These are phyloP conservation scores for Plectropomus leopardus DNA, from an alignment of 2,113 vertebrate genomes.

Conservation along the genomic window DNA sequence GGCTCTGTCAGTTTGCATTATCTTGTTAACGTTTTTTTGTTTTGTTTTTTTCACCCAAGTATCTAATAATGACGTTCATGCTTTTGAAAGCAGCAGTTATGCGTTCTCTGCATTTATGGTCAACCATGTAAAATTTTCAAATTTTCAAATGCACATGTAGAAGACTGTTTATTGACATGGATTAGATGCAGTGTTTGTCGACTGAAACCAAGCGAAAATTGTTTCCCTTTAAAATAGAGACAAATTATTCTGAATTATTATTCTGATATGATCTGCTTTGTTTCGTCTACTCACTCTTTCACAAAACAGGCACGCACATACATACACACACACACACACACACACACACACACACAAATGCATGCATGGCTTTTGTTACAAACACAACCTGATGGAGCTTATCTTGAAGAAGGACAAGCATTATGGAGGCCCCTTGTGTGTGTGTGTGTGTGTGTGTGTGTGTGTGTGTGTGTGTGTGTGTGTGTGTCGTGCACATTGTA, in stretches of 20 bases:
- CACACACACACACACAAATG: background rate
- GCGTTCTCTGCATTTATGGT: no score
- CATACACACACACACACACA: background rate
- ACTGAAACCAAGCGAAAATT: no score
- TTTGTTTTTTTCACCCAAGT: no score
- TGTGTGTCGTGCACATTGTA: slow-evolving; percentile 23
- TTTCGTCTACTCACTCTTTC: background rate
- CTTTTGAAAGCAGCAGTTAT: no score
- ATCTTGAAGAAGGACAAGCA: slow-evolving; percentile 28
- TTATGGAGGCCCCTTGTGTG: slow-evolving; percentile 8
- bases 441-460: slow-evolving; percentile 21
- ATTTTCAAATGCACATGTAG: no score
- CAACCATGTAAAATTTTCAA: no score
- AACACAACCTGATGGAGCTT: slow-evolving; percentile 16
- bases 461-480: slow-evolving; percentile 18
- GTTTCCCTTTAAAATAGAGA: background rate
- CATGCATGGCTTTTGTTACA: slow-evolving; percentile 34
- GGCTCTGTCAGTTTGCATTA: no score
- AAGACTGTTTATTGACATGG: no score
- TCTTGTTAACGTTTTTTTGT: no score
- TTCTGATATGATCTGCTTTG: background rate
- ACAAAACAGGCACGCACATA: background rate
- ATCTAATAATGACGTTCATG: no score
- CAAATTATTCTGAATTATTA: background rate
- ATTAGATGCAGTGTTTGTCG: no score